Percentiles rank a stretch among this genome's conserved stretches.
These are phyloP conservation scores for Tipula helvola DNA, from an alignment of 2,888 invertebrate genomes.

Conservation along the genomic window DNA sequence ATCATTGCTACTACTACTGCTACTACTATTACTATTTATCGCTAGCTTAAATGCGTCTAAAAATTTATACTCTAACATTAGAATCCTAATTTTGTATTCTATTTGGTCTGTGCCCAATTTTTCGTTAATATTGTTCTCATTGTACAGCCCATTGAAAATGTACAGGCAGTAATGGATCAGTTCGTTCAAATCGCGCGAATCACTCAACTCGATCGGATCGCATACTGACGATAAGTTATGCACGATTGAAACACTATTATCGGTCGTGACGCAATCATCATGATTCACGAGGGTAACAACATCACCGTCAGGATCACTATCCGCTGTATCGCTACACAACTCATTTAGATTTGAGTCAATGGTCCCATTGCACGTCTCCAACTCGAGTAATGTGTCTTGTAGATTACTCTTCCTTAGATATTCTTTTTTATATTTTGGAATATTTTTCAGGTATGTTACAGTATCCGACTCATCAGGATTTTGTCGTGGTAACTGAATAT, in stretches of 20 bases:
- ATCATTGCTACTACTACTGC: not conserved
- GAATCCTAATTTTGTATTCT: slow-evolving; percentile 28
- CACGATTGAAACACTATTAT: not conserved
- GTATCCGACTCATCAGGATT: slow-evolving; percentile 30
- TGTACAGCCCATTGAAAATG: slow-evolving; percentile 35
- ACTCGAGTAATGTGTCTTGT: slow-evolving; percentile 15
- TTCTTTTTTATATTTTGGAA: slow-evolving; percentile 30
- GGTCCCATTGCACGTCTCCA: not conserved
- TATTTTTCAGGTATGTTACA: slow-evolving; percentile 32
- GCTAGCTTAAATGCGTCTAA: slow-evolving; percentile 33
- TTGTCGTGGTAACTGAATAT: slow-evolving; percentile 31
- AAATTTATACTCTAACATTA: slow-evolving; percentile 35
- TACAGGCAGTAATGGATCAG: slow-evolving; percentile 36
- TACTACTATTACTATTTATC: slow-evolving; percentile 26
- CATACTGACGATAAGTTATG: not conserved
- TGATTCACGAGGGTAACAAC: not conserved
- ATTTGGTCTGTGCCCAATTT: slow-evolving; percentile 23
- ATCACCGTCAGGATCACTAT: not conserved
- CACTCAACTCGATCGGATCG: not conserved
- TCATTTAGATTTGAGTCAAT: slow-evolving; percentile 12
- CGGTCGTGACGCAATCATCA: not conserved
- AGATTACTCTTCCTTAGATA: slow-evolving; percentile 29
- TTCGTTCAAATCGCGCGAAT: slow-evolving; percentile 20
- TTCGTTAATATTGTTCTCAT: slow-evolving; percentile 30
- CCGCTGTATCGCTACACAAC: not conserved